Evolutionary conservation across 2,113 vertebrate species (phyloP), one percentile per base, ranked within the genome.

Genomic region (Blennius ocellaris): DNA sequence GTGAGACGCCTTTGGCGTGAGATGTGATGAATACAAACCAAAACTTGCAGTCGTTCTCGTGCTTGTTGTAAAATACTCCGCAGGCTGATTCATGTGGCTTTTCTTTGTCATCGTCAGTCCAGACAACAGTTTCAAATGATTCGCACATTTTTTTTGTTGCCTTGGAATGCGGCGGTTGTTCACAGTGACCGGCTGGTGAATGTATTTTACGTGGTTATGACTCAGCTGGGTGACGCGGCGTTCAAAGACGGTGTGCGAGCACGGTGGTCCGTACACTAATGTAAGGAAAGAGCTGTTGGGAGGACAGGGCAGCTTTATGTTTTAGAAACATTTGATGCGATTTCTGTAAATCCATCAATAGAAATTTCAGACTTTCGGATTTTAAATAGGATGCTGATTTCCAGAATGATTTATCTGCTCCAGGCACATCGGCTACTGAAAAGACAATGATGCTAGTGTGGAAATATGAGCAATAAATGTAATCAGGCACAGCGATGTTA

Each of bases 141-240:
- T 14, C 43, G 39, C 38, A 65, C 2, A 2, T 41, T 45, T 53
- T 49, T 30, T 30, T 30, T 30, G 2, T 51, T 21, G 21, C 37
- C 37, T 52, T 39, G 41, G 5, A 67, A 38, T 69, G 45, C 12
- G 11, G 41, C 44, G 38, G 55, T 63, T 72, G 38, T 43, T 68
- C 3, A 44, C 21, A 38, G 48, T 69, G 67, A 75, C 59, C 11
- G 3, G 11, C 48, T 3, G 11, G 48, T n/a, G 65, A 65, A 49
- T 43, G 70, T 10, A 45, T 67, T 58, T 39, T 52, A 50, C 8
- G 7, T 43, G 64, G 51, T 65, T 60, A 64, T 50, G 67, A 80
- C 36, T 76, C 54, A 38, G 44, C 61, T 43, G 55, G 12, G 36
- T 71, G 38, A 76, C 37, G 14, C 48, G 61, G 54, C 14, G 36